phyloP scores from a whole-genome alignment of 2,888 invertebrate genomes.

The Zeuzera pyrina region DNA sequence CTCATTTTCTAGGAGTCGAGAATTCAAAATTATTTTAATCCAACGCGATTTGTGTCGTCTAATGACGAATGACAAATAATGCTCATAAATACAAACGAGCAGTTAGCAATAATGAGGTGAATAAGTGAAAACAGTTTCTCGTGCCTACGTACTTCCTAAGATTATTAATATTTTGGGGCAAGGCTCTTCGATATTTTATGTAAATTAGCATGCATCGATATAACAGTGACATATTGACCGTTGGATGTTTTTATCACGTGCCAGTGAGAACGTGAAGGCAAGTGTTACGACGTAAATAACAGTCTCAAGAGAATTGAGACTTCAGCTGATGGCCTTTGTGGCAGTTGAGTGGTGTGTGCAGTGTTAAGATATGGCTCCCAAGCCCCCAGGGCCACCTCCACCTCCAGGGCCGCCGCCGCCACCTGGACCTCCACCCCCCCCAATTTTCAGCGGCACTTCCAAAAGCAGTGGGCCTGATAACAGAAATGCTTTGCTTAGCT shows the following conservation, averaged over 20 bases:
- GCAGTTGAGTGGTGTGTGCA: slow-evolving; percentile 15
- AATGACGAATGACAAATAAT: background rate
- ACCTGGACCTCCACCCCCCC: slow-evolving; percentile 73
- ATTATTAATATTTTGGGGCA: slow-evolving; percentile 61
- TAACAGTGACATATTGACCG: slow-evolving; percentile 15
- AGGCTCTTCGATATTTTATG: slow-evolving; percentile 59
- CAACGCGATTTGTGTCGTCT: no score
- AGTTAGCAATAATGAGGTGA: slow-evolving; percentile 28
- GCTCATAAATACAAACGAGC: background rate
- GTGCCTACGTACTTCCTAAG: slow-evolving; percentile 61
- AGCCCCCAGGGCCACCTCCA: slow-evolving; percentile 76
- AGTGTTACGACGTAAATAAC: slow-evolving; percentile 14
- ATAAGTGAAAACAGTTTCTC: slow-evolving; percentile 48
- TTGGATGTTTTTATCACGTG: slow-evolving; percentile 15
- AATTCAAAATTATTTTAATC: no score
- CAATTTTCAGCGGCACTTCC: slow-evolving; percentile 53
- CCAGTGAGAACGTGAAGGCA: slow-evolving; percentile 20
- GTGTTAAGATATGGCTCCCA: slow-evolving; percentile 41
- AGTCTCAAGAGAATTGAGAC: slow-evolving; percentile 1
- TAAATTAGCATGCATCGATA: slow-evolving; percentile 53
- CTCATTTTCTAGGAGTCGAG: no score
- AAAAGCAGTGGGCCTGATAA: slow-evolving; percentile 70
- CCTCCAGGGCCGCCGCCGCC: slow-evolving; percentile 79
- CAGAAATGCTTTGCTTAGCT: slow-evolving; percentile 81
- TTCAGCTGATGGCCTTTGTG: slow-evolving; percentile 32